Evolutionary conservation across 2,113 vertebrate genomes (phyloP).

Genomic region (Trichomycterus rosablanca): DNA sequence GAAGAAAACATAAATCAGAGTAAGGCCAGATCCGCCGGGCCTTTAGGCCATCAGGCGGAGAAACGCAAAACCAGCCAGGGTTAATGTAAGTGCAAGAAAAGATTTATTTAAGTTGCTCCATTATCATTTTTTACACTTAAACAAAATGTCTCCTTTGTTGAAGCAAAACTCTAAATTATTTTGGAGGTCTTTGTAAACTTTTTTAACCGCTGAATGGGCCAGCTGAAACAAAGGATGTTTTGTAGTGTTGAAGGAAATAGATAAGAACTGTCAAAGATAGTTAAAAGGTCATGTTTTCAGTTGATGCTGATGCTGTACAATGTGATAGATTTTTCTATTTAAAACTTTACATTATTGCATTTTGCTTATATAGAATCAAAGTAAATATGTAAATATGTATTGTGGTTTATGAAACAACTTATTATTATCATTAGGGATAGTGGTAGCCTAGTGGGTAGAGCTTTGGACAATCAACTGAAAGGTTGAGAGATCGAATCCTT

Average conservation of each 20-base stretch:
- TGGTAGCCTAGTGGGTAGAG: too few species aligned
- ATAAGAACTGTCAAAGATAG: too few species aligned
- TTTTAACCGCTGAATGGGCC: constrained; percentile 39
- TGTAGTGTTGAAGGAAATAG: background rate
- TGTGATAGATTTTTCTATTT: too few species aligned
- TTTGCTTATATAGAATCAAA: too few species aligned
- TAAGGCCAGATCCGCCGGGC: constrained; percentile 46
- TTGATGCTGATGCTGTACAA: too few species aligned
- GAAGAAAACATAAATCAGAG: constrained; percentile 61
- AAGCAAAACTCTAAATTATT: constrained; percentile 56
- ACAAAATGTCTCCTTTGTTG: constrained; percentile 65
- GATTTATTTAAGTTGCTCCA: constrained; percentile 71
- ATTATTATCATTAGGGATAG: too few species aligned
- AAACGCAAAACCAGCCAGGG: constrained; percentile 60
- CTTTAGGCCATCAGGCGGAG: constrained; percentile 43
- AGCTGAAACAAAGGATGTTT: constrained; percentile 10
- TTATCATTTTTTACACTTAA: constrained; percentile 61
- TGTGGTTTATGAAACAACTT: too few species aligned
- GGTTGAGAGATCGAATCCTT: too few species aligned
- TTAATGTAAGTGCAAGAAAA: constrained; percentile 66
- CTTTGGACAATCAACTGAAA: too few species aligned
- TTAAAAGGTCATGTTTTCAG: too few species aligned
- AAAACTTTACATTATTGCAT: too few species aligned
- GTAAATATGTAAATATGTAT: too few species aligned
- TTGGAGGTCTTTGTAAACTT: constrained; percentile 55